Evolutionary conservation across 2,797 vertebrate species (phyloP).

Genomic region (Bradypodion pumilum): DNA sequence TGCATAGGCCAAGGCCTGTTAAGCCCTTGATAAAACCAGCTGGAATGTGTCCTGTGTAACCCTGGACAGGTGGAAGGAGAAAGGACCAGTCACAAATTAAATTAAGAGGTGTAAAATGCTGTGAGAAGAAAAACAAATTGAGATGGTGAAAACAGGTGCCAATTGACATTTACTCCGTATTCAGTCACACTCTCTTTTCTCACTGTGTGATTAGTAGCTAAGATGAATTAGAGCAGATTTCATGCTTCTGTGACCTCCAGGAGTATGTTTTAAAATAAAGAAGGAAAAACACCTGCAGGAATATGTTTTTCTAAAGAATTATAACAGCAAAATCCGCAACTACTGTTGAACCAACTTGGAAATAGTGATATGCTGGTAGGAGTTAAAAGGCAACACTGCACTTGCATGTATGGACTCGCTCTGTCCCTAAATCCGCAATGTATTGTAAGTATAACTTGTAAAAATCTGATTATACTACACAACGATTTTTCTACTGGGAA

Average conservation of each 20-base stretch:
- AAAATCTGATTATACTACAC: not conserved
- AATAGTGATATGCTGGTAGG: not conserved
- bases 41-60: conserved; percentile 73
- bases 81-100: conserved; percentile 78
- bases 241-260: conserved; percentile 73
- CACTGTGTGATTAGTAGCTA: conserved; percentile 73
- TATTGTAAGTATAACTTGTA: not conserved
- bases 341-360: conserved; percentile 3
- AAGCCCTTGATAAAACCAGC: conserved; percentile 72
- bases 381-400: not conserved
- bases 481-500: too few relatives aligned
- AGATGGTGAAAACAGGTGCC: conserved; percentile 89
- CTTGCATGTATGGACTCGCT: not conserved
- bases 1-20: conserved; percentile 62
- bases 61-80: conserved; percentile 72
- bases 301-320: conserved; percentile 49
- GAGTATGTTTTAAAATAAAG: conserved; percentile 58
- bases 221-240: conserved; percentile 76
- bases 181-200: conserved; percentile 71
- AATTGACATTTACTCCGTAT: conserved; percentile 69
- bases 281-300: conserved; percentile 72
- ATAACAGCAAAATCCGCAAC: conserved; percentile 35
- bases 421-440: not conserved
- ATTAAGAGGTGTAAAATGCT: conserved; percentile 81
- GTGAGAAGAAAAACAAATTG: conserved; percentile 78